Evolutionary conservation across 2,888 invertebrate genomes (phyloP), one percentile per base, ranked within the genome.

Genomic region (Hyles lineata): DNA sequence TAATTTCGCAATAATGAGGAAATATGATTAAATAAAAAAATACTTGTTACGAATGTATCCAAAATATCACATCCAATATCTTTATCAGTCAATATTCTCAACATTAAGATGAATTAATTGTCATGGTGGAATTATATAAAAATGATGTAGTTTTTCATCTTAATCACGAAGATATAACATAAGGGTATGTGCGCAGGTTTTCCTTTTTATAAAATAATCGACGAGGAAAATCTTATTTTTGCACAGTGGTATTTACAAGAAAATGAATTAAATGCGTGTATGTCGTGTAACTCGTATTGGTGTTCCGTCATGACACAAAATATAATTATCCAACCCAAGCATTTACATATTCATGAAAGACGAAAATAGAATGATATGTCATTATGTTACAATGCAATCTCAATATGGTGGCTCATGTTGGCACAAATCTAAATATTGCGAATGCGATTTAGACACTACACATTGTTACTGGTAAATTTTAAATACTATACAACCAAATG

Each of bases 321-420:
- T 8, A n/a, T 55, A n/a, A n/a, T n/a, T 55, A n/a, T n/a, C n/a
- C 55, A 55, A n/a, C 15, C n/a, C 55, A 55, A 23, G 15, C 60
- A 60, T 60, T 55, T n/a, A 25, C 60, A 60, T 60, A 60, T 60
- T 60, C 17, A 60, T 25, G 60, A 25, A 17, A 60, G 60, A 60
- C 17, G 6, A 25, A 17, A 25, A 60, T 11, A 60, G 25, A 23
- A 25, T 25, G 55, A 55, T 7, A 55, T 55, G 55, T n/a, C 55
- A 55, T 55, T 55, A 55, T 60, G 25, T 25, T 60, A 17, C 25
- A 5, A 43, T 60, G 60, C 60, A 60, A 60, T 60, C 60, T 60
- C 43, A 43, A 23, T 60, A 60, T 25, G 11, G 60, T 25, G 60
- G 60, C 25, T 60, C 60, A 60, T 25, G 15, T 23, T 60, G 60